phyloP scores from a whole-genome alignment of 2,797 vertebrate species.

The Myotis findleyi region DNA sequence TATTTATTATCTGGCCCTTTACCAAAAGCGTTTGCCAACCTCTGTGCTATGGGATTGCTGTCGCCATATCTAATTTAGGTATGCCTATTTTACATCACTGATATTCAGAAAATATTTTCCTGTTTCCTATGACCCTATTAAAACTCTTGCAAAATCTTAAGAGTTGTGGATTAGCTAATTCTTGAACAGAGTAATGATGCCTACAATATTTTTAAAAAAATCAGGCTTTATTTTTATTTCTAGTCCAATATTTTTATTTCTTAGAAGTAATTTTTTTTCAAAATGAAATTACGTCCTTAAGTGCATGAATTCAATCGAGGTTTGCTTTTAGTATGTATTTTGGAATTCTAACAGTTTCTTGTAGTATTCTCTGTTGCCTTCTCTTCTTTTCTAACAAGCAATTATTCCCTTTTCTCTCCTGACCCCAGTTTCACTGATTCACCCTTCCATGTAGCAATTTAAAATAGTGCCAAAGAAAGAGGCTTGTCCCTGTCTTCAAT shows the following conservation, averaged over 20 bases:
- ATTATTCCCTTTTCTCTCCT: not conserved
- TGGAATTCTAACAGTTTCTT: not conserved
- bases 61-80: not conserved
- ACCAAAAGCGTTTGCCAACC: not conserved
- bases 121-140: not conserved
- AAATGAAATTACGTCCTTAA: slow-evolving; percentile 27
- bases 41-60: rapidly evolving
- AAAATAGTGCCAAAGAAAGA: slow-evolving; percentile 79
- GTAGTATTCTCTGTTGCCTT: not conserved
- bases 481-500: slow-evolving; percentile 76
- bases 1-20: not conserved
- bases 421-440: slow-evolving; percentile 65
- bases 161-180: not conserved
- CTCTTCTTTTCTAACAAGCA: slow-evolving; percentile 64
- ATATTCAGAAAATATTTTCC: slow-evolving; percentile 15
- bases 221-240: slow-evolving; percentile 29
- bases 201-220: not conserved
- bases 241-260: not conserved
- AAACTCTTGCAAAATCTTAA: not conserved
- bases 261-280: not conserved
- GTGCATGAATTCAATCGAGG: not conserved
- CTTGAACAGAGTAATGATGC: not conserved
- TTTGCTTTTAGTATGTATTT: slow-evolving; percentile 20
- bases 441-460: slow-evolving; percentile 76
- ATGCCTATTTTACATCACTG: not conserved